Percentiles rank a stretch among this genome's conserved stretches.
Evolutionary conservation across 2,888 invertebrate species (phyloP).

Genomic region (Danaus chrysippus): DNA sequence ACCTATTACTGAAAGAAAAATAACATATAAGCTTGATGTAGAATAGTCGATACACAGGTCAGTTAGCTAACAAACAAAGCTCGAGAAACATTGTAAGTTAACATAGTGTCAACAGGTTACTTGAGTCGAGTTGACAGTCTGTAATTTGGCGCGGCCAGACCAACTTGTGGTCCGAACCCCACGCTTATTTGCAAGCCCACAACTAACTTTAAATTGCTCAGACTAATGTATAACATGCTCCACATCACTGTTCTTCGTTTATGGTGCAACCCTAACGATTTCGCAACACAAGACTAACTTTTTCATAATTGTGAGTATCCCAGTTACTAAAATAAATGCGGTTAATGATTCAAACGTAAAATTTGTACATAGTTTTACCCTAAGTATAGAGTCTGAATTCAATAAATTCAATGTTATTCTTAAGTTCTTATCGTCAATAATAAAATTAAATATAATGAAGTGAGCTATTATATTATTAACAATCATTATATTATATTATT

Average conservation of each 20-base stretch:
- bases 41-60: constrained; percentile 44
- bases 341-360: neutral
- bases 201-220: constrained; percentile 67
- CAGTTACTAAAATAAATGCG: neutral
- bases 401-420: too few species aligned
- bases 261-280: constrained; percentile 46
- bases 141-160: constrained; percentile 67
- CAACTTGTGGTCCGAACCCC: constrained; percentile 59
- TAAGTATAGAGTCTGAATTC: constrained; percentile 12
- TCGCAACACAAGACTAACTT: constrained; percentile 41
- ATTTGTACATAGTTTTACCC: constrained; percentile 30
- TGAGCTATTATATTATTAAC: too few species aligned
- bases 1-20: too few species aligned
- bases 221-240: constrained; percentile 61
- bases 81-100: constrained; percentile 53
- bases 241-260: constrained; percentile 54
- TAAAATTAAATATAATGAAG: too few species aligned
- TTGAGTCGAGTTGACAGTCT: constrained; percentile 70
- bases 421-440: too few species aligned
- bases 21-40: constrained; percentile 9
- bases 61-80: constrained; percentile 54
- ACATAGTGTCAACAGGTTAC: constrained; percentile 73
- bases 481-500: too few species aligned
- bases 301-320: neutral
- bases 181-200: constrained; percentile 66